phyloP scores from a whole-genome alignment of 2,113 vertebrate genomes.

The Fukomys damarensis region DNA sequence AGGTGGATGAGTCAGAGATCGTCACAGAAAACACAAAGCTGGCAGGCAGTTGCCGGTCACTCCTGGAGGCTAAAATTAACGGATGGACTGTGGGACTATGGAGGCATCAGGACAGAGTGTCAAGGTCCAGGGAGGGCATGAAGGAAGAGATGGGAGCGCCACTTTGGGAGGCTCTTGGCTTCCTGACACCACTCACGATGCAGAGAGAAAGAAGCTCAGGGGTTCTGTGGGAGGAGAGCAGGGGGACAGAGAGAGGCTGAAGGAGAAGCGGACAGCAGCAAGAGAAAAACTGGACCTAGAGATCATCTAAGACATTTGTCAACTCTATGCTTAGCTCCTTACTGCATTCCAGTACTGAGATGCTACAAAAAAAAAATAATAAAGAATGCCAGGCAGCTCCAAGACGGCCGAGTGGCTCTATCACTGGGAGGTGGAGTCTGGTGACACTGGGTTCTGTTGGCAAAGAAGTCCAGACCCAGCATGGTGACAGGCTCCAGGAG shows the following conservation, averaged over 20 bases:
- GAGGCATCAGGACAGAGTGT: not conserved
- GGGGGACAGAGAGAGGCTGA: not conserved
- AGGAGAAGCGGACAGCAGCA: accelerated
- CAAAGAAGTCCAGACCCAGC: not conserved
- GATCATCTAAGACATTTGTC: not conserved
- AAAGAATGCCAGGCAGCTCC: too few species aligned
- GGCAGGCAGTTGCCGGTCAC: not conserved
- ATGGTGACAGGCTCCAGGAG: not conserved
- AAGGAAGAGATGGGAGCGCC: accelerated
- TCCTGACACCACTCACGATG: not conserved
- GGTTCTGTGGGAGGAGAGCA: not conserved
- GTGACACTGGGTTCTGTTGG: not conserved
- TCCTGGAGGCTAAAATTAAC: not conserved
- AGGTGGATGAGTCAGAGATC: not conserved
- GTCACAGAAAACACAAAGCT: not conserved
- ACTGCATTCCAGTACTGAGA: not conserved
- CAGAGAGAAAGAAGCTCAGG: not conserved
- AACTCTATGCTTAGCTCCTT: not conserved
- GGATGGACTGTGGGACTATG: too few species aligned
- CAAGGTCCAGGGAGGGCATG: not conserved
- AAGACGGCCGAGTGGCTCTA: not conserved
- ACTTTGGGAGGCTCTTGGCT: not conserved
- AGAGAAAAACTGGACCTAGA: too few species aligned
- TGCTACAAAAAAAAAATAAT: not conserved
- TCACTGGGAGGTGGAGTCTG: too few species aligned